A percentile compares a stretch with the other conserved stretches of the same genome.
Evolutionary conservation across 1,140 invertebrate genomes (phyloP).

Genomic region (Procambarus clarkii): DNA sequence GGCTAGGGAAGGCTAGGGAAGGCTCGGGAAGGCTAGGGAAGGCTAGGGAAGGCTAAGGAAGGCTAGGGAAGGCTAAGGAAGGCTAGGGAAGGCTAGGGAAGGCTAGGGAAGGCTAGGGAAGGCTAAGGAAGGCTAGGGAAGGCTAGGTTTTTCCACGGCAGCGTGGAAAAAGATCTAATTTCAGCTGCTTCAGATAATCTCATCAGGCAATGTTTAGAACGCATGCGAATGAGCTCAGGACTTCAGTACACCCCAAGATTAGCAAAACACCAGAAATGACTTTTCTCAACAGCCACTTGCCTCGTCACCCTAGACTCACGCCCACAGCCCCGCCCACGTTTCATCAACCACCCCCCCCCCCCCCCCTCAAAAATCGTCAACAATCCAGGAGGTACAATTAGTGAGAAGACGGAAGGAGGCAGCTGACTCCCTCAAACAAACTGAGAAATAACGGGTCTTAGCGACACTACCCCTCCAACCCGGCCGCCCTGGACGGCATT

Average conservation of each 20-base stretch:
- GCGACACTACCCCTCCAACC: conserved; percentile 44
- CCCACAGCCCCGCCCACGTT: background rate
- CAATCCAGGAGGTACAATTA: background rate
- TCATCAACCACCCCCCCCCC: background rate
- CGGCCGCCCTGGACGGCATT: conserved; percentile 63
- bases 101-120: too few species aligned
- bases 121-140: too few species aligned
- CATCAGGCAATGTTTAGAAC: conserved; percentile 64
- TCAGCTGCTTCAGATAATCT: conserved; percentile 64
- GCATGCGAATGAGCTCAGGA: conserved; percentile 60
- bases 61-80: too few species aligned
- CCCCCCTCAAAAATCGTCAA: background rate
- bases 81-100: too few species aligned
- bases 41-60: too few species aligned
- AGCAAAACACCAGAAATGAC: background rate
- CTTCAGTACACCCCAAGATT: conserved; percentile 38
- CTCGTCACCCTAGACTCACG: background rate
- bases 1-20: too few species aligned
- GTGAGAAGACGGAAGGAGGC: background rate
- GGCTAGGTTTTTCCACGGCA: background rate
- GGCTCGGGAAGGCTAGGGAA: too few species aligned
- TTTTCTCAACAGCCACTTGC: background rate
- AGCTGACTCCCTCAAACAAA: conserved; percentile 41
- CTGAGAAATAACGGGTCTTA: conserved; percentile 53
- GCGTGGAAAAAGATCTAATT: conserved; percentile 56